Evolutionary conservation across 2,888 invertebrate genomes (phyloP).

Genomic region (Sesia bembeciformis): DNA sequence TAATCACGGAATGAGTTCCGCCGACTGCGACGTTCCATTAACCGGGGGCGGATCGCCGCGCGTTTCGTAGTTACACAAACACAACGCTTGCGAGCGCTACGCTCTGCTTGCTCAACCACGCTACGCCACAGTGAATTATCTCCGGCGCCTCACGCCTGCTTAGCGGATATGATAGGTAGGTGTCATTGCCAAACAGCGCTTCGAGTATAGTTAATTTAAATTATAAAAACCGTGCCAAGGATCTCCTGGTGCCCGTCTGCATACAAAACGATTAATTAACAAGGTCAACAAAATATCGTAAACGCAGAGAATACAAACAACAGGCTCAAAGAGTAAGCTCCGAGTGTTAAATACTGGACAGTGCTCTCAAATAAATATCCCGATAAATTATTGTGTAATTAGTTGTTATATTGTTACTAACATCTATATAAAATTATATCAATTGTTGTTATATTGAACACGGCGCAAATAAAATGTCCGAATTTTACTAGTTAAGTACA

Average conservation of each 20-base stretch:
- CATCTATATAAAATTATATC: too few relatives aligned
- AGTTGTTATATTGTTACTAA: too few relatives aligned
- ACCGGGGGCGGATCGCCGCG: constrained; percentile 15
- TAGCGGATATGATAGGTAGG: constrained; percentile 20
- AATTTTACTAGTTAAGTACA: too few relatives aligned
- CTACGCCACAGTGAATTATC: background rate
- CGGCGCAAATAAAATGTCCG: too few relatives aligned
- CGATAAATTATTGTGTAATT: too few relatives aligned
- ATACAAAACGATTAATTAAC: constrained; percentile 67
- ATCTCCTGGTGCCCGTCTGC: constrained; percentile 35
- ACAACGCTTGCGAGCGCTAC: background rate
- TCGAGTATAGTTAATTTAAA: constrained; percentile 20
- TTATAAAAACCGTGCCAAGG: constrained; percentile 26
- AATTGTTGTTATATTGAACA: too few relatives aligned
- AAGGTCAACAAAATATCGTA: constrained; percentile 54
- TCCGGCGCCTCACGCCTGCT: background rate
- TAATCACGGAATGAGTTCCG: constrained; percentile 45
- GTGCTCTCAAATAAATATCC: too few relatives aligned
- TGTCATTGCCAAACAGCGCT: constrained; percentile 14
- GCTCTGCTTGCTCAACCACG: constrained; percentile 6
- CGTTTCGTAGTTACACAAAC: background rate
- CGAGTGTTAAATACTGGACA: background rate
- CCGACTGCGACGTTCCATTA: constrained; percentile 32
- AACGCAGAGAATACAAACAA: constrained; percentile 36
- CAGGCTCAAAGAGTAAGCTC: constrained; percentile 2